phyloP scores from a whole-genome alignment of 2,888 invertebrate genomes.

The Nezara viridula region DNA sequence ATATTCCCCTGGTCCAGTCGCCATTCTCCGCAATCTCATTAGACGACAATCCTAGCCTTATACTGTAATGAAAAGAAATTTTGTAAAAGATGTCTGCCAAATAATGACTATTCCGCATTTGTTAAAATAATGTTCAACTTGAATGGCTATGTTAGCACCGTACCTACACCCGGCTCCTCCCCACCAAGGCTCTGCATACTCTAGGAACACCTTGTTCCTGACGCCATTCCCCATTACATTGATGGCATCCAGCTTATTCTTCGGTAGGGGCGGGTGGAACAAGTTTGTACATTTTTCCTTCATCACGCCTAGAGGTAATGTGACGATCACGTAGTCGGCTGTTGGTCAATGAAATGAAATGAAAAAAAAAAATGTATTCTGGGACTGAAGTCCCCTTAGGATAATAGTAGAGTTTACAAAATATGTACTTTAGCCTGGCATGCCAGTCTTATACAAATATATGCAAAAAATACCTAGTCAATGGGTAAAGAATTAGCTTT shows the following conservation, averaged over 20 bases:
- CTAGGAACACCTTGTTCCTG: constrained; percentile 84
- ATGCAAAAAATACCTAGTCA: no score
- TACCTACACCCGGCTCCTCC: constrained; percentile 65
- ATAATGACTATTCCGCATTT: no score
- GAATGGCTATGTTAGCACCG: no score
- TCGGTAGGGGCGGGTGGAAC: constrained; percentile 80
- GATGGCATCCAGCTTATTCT: constrained; percentile 79
- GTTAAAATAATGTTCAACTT: no score
- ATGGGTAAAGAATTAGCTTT: not conserved
- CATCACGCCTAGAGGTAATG: constrained; percentile 83
- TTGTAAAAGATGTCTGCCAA: not conserved
- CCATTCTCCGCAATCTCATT: not conserved
- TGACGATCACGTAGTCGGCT: constrained; percentile 84
- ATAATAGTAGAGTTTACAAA: no score
- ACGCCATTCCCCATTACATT: constrained; percentile 77
- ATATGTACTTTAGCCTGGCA: no score
- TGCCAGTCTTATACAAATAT: no score
- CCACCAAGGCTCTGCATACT: constrained; percentile 82
- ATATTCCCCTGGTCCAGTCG: constrained; percentile 27
- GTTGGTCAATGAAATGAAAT: no score
- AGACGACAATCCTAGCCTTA: constrained; percentile 30
- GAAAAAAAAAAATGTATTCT: no score
- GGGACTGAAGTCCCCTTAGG: no score
- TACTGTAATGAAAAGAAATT: not conserved
- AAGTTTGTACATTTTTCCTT: constrained; percentile 81